Evolutionary conservation across 1,140 invertebrate genomes (phyloP).

Genomic region (Acromyrmex heyeri): DNA sequence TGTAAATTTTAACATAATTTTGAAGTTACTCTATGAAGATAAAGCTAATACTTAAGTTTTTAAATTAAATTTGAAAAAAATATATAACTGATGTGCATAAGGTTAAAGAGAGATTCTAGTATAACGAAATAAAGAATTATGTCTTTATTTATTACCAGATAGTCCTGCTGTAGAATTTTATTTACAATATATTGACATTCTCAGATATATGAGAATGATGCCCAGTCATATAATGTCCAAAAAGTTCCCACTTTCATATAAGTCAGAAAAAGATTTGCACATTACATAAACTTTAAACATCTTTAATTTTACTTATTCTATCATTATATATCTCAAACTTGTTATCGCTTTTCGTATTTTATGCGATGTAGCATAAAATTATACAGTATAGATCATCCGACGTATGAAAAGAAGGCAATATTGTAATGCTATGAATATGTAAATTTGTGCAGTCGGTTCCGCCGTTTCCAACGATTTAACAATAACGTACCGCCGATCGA

Average conservation of each 20-base stretch:
- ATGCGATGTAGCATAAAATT: constrained; percentile 50
- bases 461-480: constrained; percentile 49
- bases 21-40: neutral
- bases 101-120: neutral
- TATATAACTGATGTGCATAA: neutral
- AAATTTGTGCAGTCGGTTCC: constrained; percentile 77
- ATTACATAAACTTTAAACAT: constrained; percentile 77
- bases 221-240: constrained; percentile 75
- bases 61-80: neutral
- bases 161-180: constrained; percentile 79
- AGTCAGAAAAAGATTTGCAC: constrained; percentile 54
- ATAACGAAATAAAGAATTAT: constrained; percentile 67
- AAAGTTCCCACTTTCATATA: constrained; percentile 59
- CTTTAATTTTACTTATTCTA: constrained; percentile 73
- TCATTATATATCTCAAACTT: constrained; percentile 69
- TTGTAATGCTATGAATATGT: constrained; percentile 71
- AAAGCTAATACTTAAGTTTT: neutral
- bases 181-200: constrained; percentile 81
- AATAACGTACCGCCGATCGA: constrained; percentile 40
- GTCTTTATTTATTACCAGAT: constrained; percentile 76
- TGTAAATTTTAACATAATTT: neutral
- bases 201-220: constrained; percentile 67
- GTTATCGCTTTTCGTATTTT: neutral
- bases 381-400: constrained; percentile 66
- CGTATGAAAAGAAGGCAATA: constrained; percentile 75